A percentile compares a stretch with the other conserved stretches of the same genome.
These are phyloP conservation scores for Chrysolina oricalcia DNA, from an alignment of 2,888 invertebrate species.

Conservation along the genomic window DNA sequence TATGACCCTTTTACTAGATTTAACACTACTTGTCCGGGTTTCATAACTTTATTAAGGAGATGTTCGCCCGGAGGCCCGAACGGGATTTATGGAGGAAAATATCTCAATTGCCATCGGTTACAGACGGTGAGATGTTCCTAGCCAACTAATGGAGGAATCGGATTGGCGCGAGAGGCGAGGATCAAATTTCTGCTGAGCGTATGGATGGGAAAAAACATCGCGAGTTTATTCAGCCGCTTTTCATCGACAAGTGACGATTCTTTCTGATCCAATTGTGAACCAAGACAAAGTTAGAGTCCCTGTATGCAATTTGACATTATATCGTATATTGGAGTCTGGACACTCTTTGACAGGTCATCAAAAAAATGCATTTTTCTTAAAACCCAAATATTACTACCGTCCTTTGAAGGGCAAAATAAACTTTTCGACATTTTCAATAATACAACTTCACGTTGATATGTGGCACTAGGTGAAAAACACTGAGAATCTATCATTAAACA, in stretches of 20 bases:
- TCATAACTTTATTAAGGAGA: constrained; percentile 52
- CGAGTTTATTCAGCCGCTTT: neutral
- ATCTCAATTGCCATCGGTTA: constrained; percentile 25
- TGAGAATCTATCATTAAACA: too few relatives aligned
- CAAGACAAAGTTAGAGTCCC: too few relatives aligned
- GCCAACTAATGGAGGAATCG: constrained; percentile 7
- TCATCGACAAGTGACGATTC: too few relatives aligned
- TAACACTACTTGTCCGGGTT: constrained; percentile 59
- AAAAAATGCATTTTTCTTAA: neutral
- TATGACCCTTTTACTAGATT: constrained; percentile 62
- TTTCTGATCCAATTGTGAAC: too few relatives aligned
- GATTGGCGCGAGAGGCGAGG: neutral
- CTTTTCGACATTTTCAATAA: too few relatives aligned
- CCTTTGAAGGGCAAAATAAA: too few relatives aligned
- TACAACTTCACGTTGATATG: too few relatives aligned
- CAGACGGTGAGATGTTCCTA: neutral
- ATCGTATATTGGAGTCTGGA: too few relatives aligned
- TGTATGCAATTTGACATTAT: too few relatives aligned
- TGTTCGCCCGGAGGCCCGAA: constrained; percentile 36
- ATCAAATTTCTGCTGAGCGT: neutral
- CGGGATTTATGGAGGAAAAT: constrained; percentile 41
- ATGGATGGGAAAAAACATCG: neutral
- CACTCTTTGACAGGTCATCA: too few relatives aligned
- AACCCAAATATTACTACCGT: too few relatives aligned
- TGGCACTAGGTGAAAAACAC: too few relatives aligned